Conservation (phyloP, 2,113 vertebrate genomes). For the Chrysochloris asiatica region DNA sequence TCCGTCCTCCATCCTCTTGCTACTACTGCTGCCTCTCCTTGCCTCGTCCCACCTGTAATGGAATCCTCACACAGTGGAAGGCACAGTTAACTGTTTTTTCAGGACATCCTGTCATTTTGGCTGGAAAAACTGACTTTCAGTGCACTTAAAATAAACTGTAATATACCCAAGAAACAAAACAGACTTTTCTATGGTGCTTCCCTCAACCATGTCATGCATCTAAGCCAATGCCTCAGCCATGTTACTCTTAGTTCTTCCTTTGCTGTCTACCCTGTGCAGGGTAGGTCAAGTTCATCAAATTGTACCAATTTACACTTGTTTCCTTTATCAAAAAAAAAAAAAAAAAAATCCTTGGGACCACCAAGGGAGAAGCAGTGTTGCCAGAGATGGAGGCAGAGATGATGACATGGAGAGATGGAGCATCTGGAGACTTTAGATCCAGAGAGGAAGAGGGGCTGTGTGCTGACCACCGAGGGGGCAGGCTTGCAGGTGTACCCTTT, state of each 20-base stretch:
- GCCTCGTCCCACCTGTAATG: background rate
- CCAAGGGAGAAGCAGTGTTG: too few relatives aligned
- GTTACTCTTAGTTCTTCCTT: background rate
- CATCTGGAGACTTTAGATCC: too few relatives aligned
- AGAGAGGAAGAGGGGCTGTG: too few relatives aligned
- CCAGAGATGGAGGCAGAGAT: too few relatives aligned
- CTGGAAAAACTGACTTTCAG: background rate
- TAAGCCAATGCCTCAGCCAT: background rate
- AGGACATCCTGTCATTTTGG: background rate
- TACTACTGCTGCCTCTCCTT: background rate
- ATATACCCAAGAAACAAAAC: background rate
- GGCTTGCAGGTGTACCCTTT: too few relatives aligned
- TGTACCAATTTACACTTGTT: too few relatives aligned
- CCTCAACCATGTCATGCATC: background rate
- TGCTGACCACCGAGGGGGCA: too few relatives aligned
- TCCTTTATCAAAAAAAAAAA: too few relatives aligned
- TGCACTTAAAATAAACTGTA: background rate
- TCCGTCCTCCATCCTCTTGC: background rate
- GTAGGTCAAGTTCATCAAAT: too few relatives aligned
- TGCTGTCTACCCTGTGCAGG: background rate
- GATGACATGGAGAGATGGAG: too few relatives aligned
- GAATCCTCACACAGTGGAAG: background rate
- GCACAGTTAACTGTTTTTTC: background rate
- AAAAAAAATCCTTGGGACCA: too few relatives aligned
- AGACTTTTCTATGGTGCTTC: background rate